Evolutionary conservation across 2,113 vertebrate genomes (phyloP).

Genomic region (Phylloscopus whistleri): DNA sequence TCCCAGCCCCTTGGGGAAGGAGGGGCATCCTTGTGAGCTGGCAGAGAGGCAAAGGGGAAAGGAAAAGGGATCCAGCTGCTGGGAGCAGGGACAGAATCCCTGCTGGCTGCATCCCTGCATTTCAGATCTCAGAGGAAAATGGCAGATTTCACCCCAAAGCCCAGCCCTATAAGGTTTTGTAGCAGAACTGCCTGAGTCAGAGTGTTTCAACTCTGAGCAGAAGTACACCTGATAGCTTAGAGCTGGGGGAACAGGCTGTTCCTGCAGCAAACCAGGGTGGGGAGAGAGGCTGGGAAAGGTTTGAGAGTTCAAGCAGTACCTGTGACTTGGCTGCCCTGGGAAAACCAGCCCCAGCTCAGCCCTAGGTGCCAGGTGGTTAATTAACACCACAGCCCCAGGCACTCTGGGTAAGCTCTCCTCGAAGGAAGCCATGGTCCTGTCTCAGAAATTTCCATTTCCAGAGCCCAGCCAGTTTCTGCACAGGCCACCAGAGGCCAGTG

Average conservation of each 20-base stretch:
- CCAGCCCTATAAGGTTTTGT: fast-evolving
- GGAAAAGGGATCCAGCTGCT: not conserved
- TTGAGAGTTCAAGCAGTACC: not conserved
- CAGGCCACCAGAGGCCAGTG: conserved; percentile 54
- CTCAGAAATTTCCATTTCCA: not conserved
- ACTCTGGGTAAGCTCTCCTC: not conserved
- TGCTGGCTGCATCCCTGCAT: not conserved
- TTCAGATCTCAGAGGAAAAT: not conserved
- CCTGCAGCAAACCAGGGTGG: not conserved
- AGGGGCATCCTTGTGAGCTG: not conserved
- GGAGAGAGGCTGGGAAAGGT: not conserved
- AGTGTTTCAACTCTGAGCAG: not conserved
- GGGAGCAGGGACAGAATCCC: fast-evolving
- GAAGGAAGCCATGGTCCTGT: not conserved
- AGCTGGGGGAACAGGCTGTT: not conserved
- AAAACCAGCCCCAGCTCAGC: not conserved
- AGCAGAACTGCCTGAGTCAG: not conserved
- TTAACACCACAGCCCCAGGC: not conserved
- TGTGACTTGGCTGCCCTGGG: not conserved
- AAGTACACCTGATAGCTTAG: fast-evolving
- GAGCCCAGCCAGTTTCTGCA: not conserved
- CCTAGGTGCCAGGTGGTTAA: not conserved
- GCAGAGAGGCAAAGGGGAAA: no score
- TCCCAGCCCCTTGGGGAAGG: not conserved
- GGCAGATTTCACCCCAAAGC: not conserved